phyloP scores from a whole-genome alignment of 2,888 invertebrate species.

The Acleris laterana region DNA sequence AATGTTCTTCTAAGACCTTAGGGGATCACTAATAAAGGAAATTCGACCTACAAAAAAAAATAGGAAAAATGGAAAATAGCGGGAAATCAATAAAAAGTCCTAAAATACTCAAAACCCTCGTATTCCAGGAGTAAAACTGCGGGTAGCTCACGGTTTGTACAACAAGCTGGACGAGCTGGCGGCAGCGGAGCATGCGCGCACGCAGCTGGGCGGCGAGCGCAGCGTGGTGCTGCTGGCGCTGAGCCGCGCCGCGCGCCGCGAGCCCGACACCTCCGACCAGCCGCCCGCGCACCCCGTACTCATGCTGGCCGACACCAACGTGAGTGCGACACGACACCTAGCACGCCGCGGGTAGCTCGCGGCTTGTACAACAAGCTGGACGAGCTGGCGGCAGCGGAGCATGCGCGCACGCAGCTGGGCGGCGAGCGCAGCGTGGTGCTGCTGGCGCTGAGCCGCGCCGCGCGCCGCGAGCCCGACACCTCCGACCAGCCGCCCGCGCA shows the following conservation, averaged over 20 bases:
- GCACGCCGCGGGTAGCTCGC: slow-evolving; percentile 73
- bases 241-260: slow-evolving; percentile 83
- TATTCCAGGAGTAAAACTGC: slow-evolving; percentile 82
- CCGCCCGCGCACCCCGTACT: slow-evolving; percentile 84
- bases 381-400: slow-evolving; percentile 70
- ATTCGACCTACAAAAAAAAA: no score
- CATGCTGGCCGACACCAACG: slow-evolving; percentile 87
- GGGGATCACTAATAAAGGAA: no score
- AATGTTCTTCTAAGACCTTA: no score
- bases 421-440: slow-evolving; percentile 86
- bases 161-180: slow-evolving; percentile 82
- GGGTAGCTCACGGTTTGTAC: slow-evolving; percentile 83
- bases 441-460: slow-evolving; percentile 85
- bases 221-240: slow-evolving; percentile 86
- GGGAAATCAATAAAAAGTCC: no score
- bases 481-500: slow-evolving; percentile 82
- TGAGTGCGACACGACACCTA: slow-evolving; percentile 49
- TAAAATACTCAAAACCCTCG: neutral
- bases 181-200: slow-evolving; percentile 64
- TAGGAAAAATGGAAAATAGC: no score
- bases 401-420: slow-evolving; percentile 74
- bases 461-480: slow-evolving; percentile 81
- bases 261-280: slow-evolving; percentile 81
- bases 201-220: slow-evolving; percentile 83
- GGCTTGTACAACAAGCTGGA: slow-evolving; percentile 85